These are phyloP conservation scores for Limnephilus rhombicus DNA, from an alignment of 2,888 invertebrate species.

Conservation along the genomic window DNA sequence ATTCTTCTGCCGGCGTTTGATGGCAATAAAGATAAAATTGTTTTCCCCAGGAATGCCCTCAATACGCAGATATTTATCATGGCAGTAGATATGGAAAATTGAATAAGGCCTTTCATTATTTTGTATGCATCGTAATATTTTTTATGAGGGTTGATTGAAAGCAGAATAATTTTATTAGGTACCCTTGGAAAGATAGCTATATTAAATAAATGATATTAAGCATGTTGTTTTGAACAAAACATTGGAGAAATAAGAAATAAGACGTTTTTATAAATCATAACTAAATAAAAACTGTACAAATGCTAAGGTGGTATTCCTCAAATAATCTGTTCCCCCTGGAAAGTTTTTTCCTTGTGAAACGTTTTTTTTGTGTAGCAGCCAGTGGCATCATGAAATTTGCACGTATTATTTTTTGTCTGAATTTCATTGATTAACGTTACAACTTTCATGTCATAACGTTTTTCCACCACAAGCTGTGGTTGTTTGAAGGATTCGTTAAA, in stretches of 20 bases:
- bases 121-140: slow-evolving; percentile 22
- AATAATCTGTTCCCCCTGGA: too few species aligned
- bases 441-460: too few species aligned
- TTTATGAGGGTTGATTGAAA: slow-evolving; percentile 36
- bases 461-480: too few species aligned
- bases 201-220: not conserved
- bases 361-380: too few species aligned
- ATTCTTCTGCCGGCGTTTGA: slow-evolving; percentile 50
- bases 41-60: slow-evolving; percentile 47
- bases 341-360: too few species aligned
- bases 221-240: not conserved
- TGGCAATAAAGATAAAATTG: slow-evolving; percentile 52
- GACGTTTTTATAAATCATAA: too few species aligned
- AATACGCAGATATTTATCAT: slow-evolving; percentile 53
- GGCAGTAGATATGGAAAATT: slow-evolving; percentile 38
- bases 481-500: too few species aligned
- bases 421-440: too few species aligned
- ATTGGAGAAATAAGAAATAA: not conserved
- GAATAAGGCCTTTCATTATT: slow-evolving; percentile 46
- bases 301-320: too few species aligned
- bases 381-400: too few species aligned
- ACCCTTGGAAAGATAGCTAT: not conserved
- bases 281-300: not conserved
- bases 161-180: not conserved
- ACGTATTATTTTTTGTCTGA: too few species aligned